Evolutionary conservation across 2,113 vertebrate species (phyloP), one percentile per base, ranked within the genome.

Genomic region (Kobus ellipsiprymnus): DNA sequence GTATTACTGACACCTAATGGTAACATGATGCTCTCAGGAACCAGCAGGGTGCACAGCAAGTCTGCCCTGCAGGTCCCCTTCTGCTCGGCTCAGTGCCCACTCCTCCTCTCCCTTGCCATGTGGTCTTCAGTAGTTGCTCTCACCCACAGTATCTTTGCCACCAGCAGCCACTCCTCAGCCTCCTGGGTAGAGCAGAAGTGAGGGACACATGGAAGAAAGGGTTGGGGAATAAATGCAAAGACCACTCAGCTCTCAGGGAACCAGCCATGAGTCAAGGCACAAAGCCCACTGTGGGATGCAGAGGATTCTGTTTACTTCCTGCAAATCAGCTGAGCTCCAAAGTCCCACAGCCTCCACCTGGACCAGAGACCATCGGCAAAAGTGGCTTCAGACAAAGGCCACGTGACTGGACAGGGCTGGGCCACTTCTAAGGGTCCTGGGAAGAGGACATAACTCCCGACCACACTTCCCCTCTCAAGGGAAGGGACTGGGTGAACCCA

Each of bases 21-120:
- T 54, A 54, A 54, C n/a, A n/a, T 6, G 5, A 54, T 54, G 6
- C 25, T 25, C 78, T 30, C 87, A 59, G 3, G n/a, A 91, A 29
- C 46, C 59, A 25, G 36, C 23, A 27, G n/a, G 55, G 27, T 1
- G 0, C 25, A 12, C 29, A 62, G 60, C 60, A 7, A 2, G 60
- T 62, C 29, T 62, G 60, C 60, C 7, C 29, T 7, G 29, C 60
- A 33, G 13, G 6, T 16, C 29, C 60, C 60, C 0, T 0, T 62
- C 14, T 3, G 3, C 14, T 33, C 1, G 1, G 13, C 60, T 62
- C 60, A 15, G 0, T 0, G 13, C 1, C 60, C 5, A 13, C 29
- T 30, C 60, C 13, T 62, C 6, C 60, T 62, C 1, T 62, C 60
- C 14, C 36, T 36, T 3, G 2, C 14, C 33, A 29, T 16, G 60